Conservation (phyloP, 2,888 invertebrate genomes). For the Harmothoe impar region DNA sequence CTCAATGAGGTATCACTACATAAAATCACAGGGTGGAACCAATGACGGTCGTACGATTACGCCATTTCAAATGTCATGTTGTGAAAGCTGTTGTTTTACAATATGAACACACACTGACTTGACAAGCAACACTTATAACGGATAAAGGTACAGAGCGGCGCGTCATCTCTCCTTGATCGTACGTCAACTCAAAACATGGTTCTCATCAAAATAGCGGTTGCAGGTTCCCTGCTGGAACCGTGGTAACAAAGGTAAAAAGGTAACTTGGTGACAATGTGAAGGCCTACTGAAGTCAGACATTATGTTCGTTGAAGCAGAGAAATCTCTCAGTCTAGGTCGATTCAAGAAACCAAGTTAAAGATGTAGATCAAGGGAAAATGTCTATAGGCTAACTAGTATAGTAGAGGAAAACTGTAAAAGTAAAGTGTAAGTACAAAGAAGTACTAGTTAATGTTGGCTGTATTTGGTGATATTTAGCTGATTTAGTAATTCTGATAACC, state of each 20-base stretch:
- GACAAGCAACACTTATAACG: conserved; percentile 58
- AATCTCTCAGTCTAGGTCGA: conserved; percentile 33
- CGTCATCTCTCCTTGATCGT: conserved; percentile 46
- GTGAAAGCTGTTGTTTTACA: conserved; percentile 61
- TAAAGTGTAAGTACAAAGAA: conserved; percentile 25
- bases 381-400: background rate
- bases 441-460: conserved; percentile 25
- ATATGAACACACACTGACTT: conserved; percentile 58
- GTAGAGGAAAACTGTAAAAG: conserved; percentile 44
- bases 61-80: conserved; percentile 59
- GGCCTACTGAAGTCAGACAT: conserved; percentile 44
- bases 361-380: background rate
- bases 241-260: conserved; percentile 11
- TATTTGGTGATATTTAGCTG: background rate
- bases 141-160: conserved; percentile 59
- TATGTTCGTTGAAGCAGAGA: conserved; percentile 31
- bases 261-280: conserved; percentile 18
- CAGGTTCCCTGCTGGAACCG: background rate
- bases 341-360: conserved; percentile 16
- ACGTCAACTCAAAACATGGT: conserved; percentile 44
- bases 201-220: conserved; percentile 10
- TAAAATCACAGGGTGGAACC: conserved; percentile 61
- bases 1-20: conserved; percentile 44
- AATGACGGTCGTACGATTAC: conserved; percentile 11
- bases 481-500: conserved; percentile 31